Evolutionary conservation across 1,140 invertebrate species (phyloP), one percentile per base, ranked within the genome.

Genomic region (Pachyrhynchus sulphureomaculatus): DNA sequence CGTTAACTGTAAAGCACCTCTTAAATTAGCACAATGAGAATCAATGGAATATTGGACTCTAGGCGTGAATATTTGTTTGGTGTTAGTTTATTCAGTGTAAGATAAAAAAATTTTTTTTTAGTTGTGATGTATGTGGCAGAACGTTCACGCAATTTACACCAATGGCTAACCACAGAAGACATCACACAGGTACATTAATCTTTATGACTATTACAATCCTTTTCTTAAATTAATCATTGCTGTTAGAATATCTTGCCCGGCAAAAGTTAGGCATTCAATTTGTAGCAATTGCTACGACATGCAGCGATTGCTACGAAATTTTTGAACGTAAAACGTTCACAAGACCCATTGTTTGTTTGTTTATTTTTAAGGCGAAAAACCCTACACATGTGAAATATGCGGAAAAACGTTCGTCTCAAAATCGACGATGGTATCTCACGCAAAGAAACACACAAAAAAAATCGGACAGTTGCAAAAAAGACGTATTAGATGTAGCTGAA

Each of bases 341-440:
- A n/a, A n/a, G n/a, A n/a, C n/a, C n/a, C n/a, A n/a, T n/a, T n/a
- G n/a, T n/a, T n/a, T n/a, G n/a, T n/a, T n/a, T n/a, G n/a, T n/a
- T n/a, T n/a, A n/a, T 29, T 48, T 51, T 54, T 2, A 15, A 54
- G 51, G 91, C 1, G 90, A 92, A 70, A 80, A 88, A 48, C 91
- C 91, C 0, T 93, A 92, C 70, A 80, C 84, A 34, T 93, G 91
- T 75, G 86, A 90, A 54, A 76, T 85, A 1, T 93, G 91, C 69
- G 77, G 80, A 1, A 83, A 82, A 64, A 74, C 78, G 0, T 85
- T 84, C 53, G 82, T 84, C 1, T 84, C 83, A 0, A 71, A 79
- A 36, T 84, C 82, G 0, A 83, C 83, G 0, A 83, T 85, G 83
- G 80, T 82, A 80, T 77, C 79, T 8, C 83, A 85, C 65, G 77